These are phyloP conservation scores for Paraplagusia blochii DNA, from an alignment of 2,113 vertebrate species.

Conservation along the genomic window DNA sequence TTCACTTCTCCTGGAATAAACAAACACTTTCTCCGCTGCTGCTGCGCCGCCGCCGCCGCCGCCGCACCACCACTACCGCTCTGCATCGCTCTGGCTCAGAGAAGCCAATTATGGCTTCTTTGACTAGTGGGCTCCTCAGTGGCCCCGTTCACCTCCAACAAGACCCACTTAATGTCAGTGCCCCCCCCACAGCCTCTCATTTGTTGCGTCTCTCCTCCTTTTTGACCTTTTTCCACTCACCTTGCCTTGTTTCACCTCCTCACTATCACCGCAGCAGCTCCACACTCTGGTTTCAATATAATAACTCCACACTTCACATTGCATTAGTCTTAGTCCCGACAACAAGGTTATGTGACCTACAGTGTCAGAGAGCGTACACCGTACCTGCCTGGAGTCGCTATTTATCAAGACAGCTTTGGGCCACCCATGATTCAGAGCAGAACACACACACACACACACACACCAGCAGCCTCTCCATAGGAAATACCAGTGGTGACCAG, in stretches of 20 bases:
- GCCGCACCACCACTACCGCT: too few species aligned
- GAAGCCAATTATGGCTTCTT: too few species aligned
- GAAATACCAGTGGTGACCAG: neutral
- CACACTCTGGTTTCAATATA: slow-evolving; percentile 75
- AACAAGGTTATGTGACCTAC: slow-evolving; percentile 81
- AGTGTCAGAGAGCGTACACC: slow-evolving; percentile 78
- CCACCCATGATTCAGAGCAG: slow-evolving; percentile 77
- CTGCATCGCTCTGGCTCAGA: too few species aligned
- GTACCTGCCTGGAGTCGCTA: slow-evolving; percentile 76
- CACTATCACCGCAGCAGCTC: slow-evolving; percentile 68
- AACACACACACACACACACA: slow-evolving; percentile 62
- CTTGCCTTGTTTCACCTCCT: slow-evolving; percentile 70
- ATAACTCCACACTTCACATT: slow-evolving; percentile 81
- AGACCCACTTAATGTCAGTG: neutral
- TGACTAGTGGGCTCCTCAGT: too few species aligned
- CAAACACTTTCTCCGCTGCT: too few species aligned
- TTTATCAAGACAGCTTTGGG: slow-evolving; percentile 79
- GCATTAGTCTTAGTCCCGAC: slow-evolving; percentile 78
- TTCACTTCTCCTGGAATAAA: too few species aligned
- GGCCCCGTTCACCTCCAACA: too few species aligned
- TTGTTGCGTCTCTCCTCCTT: slow-evolving; percentile 66
- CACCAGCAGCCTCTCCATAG: too few species aligned
- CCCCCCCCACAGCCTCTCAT: slow-evolving; percentile 64
- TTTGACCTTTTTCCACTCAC: slow-evolving; percentile 78
- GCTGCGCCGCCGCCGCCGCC: too few species aligned